Conservation (phyloP, 2,888 invertebrate species). For the Eupithecia subfuscata region DNA sequence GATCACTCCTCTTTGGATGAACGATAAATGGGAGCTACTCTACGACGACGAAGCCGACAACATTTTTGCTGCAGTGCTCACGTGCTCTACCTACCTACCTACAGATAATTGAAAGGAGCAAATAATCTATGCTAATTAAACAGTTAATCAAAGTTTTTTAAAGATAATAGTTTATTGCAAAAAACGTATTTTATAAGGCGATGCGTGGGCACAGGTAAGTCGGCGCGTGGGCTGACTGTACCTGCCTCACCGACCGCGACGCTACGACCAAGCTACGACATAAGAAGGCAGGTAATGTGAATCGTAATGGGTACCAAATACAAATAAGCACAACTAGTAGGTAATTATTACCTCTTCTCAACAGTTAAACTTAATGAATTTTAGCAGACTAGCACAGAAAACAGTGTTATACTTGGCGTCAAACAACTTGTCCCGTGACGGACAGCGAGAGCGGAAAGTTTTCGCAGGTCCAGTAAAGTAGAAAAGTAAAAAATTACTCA, state of each 20-base stretch:
- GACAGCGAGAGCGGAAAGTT: no score
- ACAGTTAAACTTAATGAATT: no score
- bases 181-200: constrained; percentile 22
- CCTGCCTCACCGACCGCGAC: neutral
- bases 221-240: constrained; percentile 24
- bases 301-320: neutral
- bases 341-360: no score
- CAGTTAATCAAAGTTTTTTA: constrained; percentile 31
- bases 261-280: no score
- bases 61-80: neutral
- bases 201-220: constrained; percentile 23
- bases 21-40: neutral
- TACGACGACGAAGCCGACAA: neutral
- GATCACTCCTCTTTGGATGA: neutral
- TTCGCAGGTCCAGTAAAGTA: no score
- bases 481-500: no score
- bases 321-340: no score
- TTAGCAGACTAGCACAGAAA: no score
- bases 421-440: no score
- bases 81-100: neutral
- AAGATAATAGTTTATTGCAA: constrained; percentile 25
- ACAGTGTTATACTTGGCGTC: no score
- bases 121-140: constrained; percentile 26
- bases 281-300: neutral
- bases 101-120: constrained; percentile 15